Evolutionary conservation across 2,797 vertebrate species (phyloP), one percentile per base, ranked within the genome.

Genomic region (Pseudochromis fuscus): DNA sequence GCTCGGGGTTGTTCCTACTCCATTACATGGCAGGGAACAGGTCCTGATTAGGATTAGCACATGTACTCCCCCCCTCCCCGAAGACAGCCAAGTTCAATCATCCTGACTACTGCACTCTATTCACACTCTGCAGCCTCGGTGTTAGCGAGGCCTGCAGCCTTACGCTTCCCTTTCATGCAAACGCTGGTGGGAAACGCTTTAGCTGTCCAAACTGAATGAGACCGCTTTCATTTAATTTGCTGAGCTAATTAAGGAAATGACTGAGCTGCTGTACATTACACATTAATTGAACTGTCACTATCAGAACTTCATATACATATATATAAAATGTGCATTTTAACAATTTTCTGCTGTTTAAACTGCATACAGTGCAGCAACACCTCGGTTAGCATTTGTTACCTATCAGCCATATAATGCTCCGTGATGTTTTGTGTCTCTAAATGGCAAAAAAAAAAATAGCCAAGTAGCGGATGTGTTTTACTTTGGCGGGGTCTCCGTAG

Each of bases 31-130:
- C 94, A 94, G 91, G 83, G 83, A 94, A 89, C 88, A 93, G 91
- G 87, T 90, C 90, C 88, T 94, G 91, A 94, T 95, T 93, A 94
- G 90, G 89, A 94, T 93, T 91, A 93, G 93, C 91, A 93, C 87
- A 83, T 94, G 91, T 92, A 90, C 62, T 79, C 72, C 51, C 76
- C n/a, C 69, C 83, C 81, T 92, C 92, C 91, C 92, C 10, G 80
- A 91, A 94, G 91, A 89, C 87, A 88, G 78, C 78, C 56, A 53
- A 70, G 70, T 85, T 91, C 88, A 90, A 88, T 93, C 89, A 92
- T 84, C 82, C 73, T 63, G 77, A 84, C 86, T 87, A 65, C 77
- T 65, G 81, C 69, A 58, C 84, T 82, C 67, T 53, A 12, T 68
- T 85, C 82, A 58, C 85, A 79, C 82, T 69, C 79, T 35, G 72